Conservation (phyloP, 2,888 invertebrate genomes). For the Calliphora vomitoria region DNA sequence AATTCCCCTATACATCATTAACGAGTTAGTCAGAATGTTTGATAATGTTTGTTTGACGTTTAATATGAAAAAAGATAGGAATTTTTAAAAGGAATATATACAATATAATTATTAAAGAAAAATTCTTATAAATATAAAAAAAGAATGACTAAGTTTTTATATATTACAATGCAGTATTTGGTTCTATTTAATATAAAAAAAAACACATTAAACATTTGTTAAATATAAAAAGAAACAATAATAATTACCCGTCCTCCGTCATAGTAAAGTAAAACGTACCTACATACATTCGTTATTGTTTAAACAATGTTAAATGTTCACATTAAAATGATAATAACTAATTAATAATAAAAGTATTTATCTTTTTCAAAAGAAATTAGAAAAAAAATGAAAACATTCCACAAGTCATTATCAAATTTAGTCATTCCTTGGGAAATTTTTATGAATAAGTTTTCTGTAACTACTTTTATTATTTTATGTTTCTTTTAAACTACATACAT, state of each 20-base stretch:
- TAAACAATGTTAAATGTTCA: constrained; percentile 2
- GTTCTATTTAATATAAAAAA: neutral
- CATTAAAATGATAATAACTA: neutral
- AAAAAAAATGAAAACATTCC: constrained; percentile 38
- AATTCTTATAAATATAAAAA: neutral
- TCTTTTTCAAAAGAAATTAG: constrained; percentile 1
- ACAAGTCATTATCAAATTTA: constrained; percentile 7
- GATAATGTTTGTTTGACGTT: constrained; percentile 42
- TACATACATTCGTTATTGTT: constrained; percentile 5
- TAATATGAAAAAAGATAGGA: neutral
- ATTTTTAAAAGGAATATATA: neutral
- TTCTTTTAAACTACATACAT: no score
- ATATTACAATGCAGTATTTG: constrained; percentile 1
- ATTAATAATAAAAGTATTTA: constrained; percentile 28
- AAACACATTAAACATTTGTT: no score
- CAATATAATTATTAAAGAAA: neutral
- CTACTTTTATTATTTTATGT: neutral
- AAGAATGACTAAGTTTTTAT: constrained; percentile 28
- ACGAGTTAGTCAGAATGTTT: constrained; percentile 52
- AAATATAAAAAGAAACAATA: neutral
- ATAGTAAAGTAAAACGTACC: neutral
- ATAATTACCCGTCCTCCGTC: constrained; percentile 31
- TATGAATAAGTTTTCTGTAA: neutral
- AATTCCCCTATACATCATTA: neutral
- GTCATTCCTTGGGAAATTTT: constrained; percentile 38